Evolutionary conservation across 2,113 vertebrate species (phyloP), one percentile per base, ranked within the genome.

Genomic region (Perca schrenkii): DNA sequence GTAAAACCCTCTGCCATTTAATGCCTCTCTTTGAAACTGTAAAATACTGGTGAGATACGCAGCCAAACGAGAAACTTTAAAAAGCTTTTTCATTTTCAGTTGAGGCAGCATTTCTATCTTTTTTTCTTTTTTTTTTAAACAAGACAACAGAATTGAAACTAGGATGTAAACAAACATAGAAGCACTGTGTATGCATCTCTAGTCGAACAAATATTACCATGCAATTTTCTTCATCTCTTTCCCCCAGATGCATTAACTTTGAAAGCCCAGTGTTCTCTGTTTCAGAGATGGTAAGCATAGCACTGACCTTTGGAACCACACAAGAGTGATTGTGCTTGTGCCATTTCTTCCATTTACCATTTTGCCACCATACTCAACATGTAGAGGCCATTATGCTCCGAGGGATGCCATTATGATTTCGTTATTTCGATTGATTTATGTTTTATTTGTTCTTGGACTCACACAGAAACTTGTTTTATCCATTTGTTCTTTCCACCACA

Each of bases 1-100:
- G 89, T 94, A 93, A 93, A 95, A 89, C 79, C 52, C 63, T 70
- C 80, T 85, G 75, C 81, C 74, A 73, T 89, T 89, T 84, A 86
- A 88, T 91, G 70, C 79, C 86, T 82, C 58, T 80, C 87, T 82
- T 92, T 91, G 82, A 81, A 86, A 88, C 77, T 79, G 68, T 88
- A 81, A 92, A 87, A 79, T 89, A 78, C 68, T 88, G 90, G 86
- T 78, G 75, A 69, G 88, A 84, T 83, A 47, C 58, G 25, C 36
- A 50, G 74, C 79, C 77, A 79, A 82, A 75, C 56, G 56, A 80
- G 80, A 81, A 82, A 74, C 73, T 84, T 84, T 85, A 85, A 86
- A 69, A 85, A 71, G 43, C 64, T 46, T 16, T 77, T 90, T 86
- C 53, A 64, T 71, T 89, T 88, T 86, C 61, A 65, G 57, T 77